A percentile compares a stretch with the other conserved stretches of the same genome.
These are phyloP conservation scores for Crepidodera aurea DNA, from an alignment of 2,888 invertebrate species.

Conservation along the genomic window DNA sequence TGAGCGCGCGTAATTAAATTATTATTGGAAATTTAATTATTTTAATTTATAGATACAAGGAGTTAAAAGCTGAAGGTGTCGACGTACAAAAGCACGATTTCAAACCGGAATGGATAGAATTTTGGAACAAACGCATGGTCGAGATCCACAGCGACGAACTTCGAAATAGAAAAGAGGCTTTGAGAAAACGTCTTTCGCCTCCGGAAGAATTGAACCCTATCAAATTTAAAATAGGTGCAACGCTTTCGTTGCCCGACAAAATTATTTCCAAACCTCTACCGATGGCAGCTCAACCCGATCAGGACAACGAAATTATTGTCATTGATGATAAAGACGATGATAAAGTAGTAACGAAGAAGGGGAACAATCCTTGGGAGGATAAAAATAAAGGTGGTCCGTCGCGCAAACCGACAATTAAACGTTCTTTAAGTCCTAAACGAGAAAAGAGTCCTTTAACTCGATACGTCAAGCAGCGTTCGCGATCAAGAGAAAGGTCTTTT, in stretches of 20 bases:
- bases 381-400: slow-evolving; percentile 34
- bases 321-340: slow-evolving; percentile 58
- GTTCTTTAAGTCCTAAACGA: slow-evolving; percentile 19
- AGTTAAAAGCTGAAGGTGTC: slow-evolving; percentile 59
- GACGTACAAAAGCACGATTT: slow-evolving; percentile 85
- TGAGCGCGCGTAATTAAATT: no score
- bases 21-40: no score
- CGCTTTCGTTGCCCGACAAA: slow-evolving; percentile 12
- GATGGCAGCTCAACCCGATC: slow-evolving; percentile 55
- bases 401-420: slow-evolving; percentile 13
- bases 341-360: slow-evolving; percentile 34
- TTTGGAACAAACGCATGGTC: slow-evolving; percentile 84
- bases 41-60: slow-evolving; percentile 49
- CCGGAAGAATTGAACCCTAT: slow-evolving; percentile 58
- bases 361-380: slow-evolving; percentile 59
- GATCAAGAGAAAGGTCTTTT: slow-evolving; percentile 3
- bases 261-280: slow-evolving; percentile 45
- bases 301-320: slow-evolving; percentile 56
- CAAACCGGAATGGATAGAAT: slow-evolving; percentile 88
- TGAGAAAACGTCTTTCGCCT: slow-evolving; percentile 66
- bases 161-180: slow-evolving; percentile 71
- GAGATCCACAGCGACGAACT: slow-evolving; percentile 78
- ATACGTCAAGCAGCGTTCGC: neutral
- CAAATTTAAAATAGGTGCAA: slow-evolving; percentile 55
- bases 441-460: slow-evolving; percentile 8